Conservation (phyloP, 2,888 invertebrate species). For the Amiota mariae region DNA sequence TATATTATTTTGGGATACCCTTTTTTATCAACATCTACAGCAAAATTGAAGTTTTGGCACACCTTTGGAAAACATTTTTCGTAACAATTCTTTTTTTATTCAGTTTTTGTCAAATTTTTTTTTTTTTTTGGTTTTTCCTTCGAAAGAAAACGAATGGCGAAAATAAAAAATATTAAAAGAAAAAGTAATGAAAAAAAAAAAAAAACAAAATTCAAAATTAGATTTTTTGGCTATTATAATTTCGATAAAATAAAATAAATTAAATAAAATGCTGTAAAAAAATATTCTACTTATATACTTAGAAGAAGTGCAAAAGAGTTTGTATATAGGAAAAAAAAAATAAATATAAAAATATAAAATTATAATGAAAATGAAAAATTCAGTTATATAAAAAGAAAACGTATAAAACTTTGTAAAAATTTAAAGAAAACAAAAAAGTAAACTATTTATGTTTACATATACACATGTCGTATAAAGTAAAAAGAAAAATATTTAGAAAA, state of each 20-base stretch:
- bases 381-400: not conserved
- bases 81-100: conserved; percentile 29
- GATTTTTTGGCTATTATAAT: conserved; percentile 63
- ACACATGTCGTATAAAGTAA: too few relatives aligned
- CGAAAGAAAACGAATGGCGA: conserved; percentile 35
- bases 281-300: not conserved
- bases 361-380: not conserved
- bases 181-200: conserved; percentile 27
- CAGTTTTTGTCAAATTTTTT: conserved; percentile 18
- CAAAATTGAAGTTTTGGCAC: conserved; percentile 64
- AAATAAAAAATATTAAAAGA: not conserved
- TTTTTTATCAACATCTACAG: conserved; percentile 31
- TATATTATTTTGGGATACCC: too few relatives aligned
- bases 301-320: not conserved
- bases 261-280: conserved; percentile 34
- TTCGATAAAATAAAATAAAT: conserved; percentile 42
- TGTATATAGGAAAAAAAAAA: conserved; percentile 19
- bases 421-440: conserved; percentile 11
- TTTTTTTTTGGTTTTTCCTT: conserved; percentile 22
- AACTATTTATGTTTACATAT: conserved; percentile 7
- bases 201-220: conserved; percentile 66
- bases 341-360: conserved; percentile 12
- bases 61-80: conserved; percentile 71
- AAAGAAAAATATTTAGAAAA: too few relatives aligned
- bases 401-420: conserved; percentile 36